Evolutionary conservation across 1,140 invertebrate species (phyloP), one percentile per base, ranked within the genome.

Genomic region (Dendrolimus kikuchii): DNA sequence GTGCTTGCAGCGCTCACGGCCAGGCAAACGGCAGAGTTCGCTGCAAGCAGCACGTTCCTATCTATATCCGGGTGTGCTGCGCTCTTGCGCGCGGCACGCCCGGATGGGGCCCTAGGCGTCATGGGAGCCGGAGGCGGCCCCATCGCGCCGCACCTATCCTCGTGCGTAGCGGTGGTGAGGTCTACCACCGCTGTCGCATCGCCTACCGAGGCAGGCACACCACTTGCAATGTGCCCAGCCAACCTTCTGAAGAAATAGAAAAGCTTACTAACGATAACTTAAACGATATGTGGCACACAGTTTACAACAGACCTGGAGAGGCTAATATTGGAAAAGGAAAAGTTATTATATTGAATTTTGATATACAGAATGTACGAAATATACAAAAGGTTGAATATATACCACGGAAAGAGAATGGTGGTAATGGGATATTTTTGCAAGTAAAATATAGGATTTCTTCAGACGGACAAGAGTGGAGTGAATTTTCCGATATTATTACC

Each of bases 371-470:
- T 46, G 54, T 74, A 5, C 68, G 77, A 37, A 66, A 74, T 40
- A 59, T 84, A 23, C 61, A 73, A 7, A 74, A 63, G 57, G 55
- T 77, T 6, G 77, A 73, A 51, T 84, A 81, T 51, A 41, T 56
- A 39, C 78, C 75, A 4, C 62, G 81, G 1, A 49, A 61, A 2
- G 78, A 81, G 23, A 23, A 23, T 57, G 77, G 67, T 6, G 75
- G 75, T 0, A 84, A 80, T 55, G 78, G 81, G 2, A 79, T 75
- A 6, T 64, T 84, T 38, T 49, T 76, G 41, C 52, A 63, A 49
- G 23, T 80, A 4, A 64, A 80, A 53, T 81, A 76, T 46, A 68
- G 55, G 45, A 52, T 55, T 54, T 84, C 81, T 2, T 40, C 37
- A n/a, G 62, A 77, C 51, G 63, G 59, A 5, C 38, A 53, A 23